Evolutionary conservation across 2,113 vertebrate species (phyloP), one percentile per base, ranked within the genome.

Genomic region (Conger conger): DNA sequence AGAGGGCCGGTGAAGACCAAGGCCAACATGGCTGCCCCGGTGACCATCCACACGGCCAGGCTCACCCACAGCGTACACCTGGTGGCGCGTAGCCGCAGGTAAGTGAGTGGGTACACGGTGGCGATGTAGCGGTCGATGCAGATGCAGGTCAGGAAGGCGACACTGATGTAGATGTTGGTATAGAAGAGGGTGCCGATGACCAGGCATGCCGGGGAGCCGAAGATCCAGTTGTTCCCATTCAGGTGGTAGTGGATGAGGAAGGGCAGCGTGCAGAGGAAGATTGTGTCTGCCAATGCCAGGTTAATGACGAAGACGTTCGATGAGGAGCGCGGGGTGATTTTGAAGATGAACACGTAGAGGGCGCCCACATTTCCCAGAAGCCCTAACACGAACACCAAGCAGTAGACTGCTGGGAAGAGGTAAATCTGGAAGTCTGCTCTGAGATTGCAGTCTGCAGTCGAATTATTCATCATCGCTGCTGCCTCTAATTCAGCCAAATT

Each of bases 241-340:
- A 96, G 81, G 88, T 96, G 96, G 91, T 96, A 97, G 81, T 96
- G 95, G 81, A 97, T 94, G 8, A 91, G 93, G 3, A 97, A 94
- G 0, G 97, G 97, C 79, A 98, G 54, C 1, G 93, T 85, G 0
- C 92, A 89, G 0, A 96, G 91, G 84, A 97, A 94, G 50, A 90
- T 0, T 0, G 92, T 83, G 91, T 97, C 96, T 0, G 93, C 93
- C 84, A 94, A 45, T 0, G 94, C 95, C 16, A 98, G 91, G 20
- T 95, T 97, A 1, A 96, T 89, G 90, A 97, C 92, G 91, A 93
- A 97, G 0, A 96, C 8, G 0, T 88, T 92, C 68, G 96, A 95
- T 0, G 91, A 90, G 0, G 94, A 94, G 0, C 87, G 3, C 0
- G 91, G 90, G 0, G 57, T 82, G 0, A 54, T 86, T 73, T 63